These are phyloP conservation scores for Gyrodactylus salaris DNA, from an alignment of 1,140 invertebrate genomes.

Conservation along the genomic window DNA sequence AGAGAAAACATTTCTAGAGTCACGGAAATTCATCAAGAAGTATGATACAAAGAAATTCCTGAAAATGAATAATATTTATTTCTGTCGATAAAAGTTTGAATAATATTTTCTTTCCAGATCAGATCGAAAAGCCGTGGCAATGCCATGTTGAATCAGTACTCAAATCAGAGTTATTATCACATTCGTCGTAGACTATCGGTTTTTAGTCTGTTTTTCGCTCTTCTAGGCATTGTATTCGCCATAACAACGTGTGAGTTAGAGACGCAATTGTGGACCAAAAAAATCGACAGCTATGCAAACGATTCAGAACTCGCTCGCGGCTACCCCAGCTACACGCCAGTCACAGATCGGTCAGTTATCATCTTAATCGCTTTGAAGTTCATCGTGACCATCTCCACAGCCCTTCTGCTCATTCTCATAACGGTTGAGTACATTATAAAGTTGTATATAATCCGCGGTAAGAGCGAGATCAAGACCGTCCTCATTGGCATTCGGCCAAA, in stretches of 20 bases:
- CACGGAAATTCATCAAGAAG: not conserved
- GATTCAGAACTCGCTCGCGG: not conserved
- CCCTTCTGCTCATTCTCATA: conserved; percentile 13
- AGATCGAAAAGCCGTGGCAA: no score
- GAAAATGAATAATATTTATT: not conserved
- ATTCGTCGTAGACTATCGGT: not conserved
- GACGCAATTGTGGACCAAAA: not conserved
- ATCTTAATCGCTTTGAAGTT: conserved; percentile 12
- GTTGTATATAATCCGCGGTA: conserved; percentile 14
- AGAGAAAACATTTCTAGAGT: not conserved
- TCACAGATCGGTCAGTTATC: not conserved
- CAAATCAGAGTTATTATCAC: not conserved
- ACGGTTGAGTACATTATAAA: conserved; percentile 15
- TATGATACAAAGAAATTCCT: not conserved
- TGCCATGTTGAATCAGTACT: no score
- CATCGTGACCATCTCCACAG: conserved; percentile 14
- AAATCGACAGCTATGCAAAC: not conserved
- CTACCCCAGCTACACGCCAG: not conserved
- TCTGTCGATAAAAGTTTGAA: no score
- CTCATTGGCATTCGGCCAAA: conserved; percentile 13
- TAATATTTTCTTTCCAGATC: no score
- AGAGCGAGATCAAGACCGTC: conserved; percentile 17
- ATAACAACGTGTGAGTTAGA: not conserved
- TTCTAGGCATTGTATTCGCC: not conserved
- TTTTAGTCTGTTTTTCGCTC: not conserved